Evolutionary conservation across 2,797 vertebrate genomes (phyloP), one percentile per base, ranked within the genome.

Genomic region (Mormyrops attenuatus): DNA sequence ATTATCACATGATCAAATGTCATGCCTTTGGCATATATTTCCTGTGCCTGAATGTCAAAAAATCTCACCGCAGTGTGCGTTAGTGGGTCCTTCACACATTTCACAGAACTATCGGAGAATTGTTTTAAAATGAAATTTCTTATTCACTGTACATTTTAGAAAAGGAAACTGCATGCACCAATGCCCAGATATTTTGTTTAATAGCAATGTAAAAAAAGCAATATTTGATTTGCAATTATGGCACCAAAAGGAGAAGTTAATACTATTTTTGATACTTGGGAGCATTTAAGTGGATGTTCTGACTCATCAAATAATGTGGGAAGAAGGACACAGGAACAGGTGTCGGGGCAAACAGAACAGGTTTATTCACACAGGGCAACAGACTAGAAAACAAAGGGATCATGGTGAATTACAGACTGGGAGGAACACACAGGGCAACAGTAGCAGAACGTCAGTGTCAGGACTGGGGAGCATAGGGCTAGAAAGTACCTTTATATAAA

Each of bases 1-100:
- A 80, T 80, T 80, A 80, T 80, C 41, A 44, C 38, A 41, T 80
- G 73, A 80, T 80, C 73, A 80, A 80, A 80, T 80, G 73, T 80
- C 73, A 80, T n/a, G 38, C 7, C 38, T 80, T 80, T 80, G 73
- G 73, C 73, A 80, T 80, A 44, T 80, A 80, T 80, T 80, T 41
- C 73, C 73, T 44, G 73, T n/a, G 3, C 15, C 73, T 80, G 38
- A 80, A 80, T 41, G 73, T 80, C 73, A 80, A 80, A 80, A 63
- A 41, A 41, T 44, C 41, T 80, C 73, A 44, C 20, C 44, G 34
- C 73, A 20, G 44, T 41, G 73, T 80, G 41, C 13, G 20, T 44
- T 80, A n/a, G 13, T 73, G 30, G 30, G 13, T 73, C 30, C 66
- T 34, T 73, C 66, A 38, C 66, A 38, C 11, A 34, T 73, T 30